Base-by-base conservation (phyloP, 2,113 vertebrate genomes). In the Sardina pilchardus region DNA sequence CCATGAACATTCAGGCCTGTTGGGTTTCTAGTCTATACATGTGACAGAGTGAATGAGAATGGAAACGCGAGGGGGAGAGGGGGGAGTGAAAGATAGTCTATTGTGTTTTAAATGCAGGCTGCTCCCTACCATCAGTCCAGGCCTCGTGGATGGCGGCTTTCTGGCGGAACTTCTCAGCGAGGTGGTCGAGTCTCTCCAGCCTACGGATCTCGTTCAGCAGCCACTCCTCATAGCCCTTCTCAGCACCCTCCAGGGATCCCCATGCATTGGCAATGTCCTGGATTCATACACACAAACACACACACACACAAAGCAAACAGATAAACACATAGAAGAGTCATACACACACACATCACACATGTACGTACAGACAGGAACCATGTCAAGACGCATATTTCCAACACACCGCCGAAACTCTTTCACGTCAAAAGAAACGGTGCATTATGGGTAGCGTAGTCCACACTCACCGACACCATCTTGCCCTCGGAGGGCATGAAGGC, bases 401-500 rank as follows among this genome's bases (percentile, higher is more conserved):
- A 78, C 39, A 30, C 19, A 26, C 14, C 16, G 47, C 3, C 19
- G 26, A 17, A n/a, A 45, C 17, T 53, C 50, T 17, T 53, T 17
- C 2, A 12, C 4, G 14, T 53, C 24, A 6, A 67, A 67, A 67
- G 0, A 67, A 26, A 26, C 63, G 6, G n/a, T 67, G 10, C 42
- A 83, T 30, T 14, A 39, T 30, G 2, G 82, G 34, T 3, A 8
- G 16, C 10, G 82, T 6, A 21, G 36, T 4, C 24, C 6, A n/a
- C 80, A 43, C 39, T 30, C 17, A 19, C 16, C 94, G 97, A 99
- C 85, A 99, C 98, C 98, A 99, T 99, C 92, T 97, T 97, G 53
- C 98, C 98, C 94, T 99, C 98, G 0, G 98, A 99, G 83, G 98
- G 98, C 98, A 99, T 99, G 95, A 99, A 99, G 88, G 98, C 98